These are phyloP conservation scores for Proterorhinus semilunaris DNA, from an alignment of 2,113 vertebrate species.

Conservation along the genomic window DNA sequence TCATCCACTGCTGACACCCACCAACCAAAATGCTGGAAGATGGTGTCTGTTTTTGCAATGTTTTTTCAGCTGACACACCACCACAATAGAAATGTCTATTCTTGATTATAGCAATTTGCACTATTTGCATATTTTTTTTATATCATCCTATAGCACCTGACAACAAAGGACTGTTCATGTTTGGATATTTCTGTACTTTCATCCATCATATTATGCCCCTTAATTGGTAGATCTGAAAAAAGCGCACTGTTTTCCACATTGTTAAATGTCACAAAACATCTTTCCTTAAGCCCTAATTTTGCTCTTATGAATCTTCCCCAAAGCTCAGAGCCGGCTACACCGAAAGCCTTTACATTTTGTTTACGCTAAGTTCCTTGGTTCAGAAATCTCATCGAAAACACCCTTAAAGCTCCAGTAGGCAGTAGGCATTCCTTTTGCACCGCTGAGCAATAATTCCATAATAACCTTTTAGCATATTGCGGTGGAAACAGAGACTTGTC, in stretches of 20 bases:
- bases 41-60: too few species aligned
- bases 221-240: too few species aligned
- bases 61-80: too few species aligned
- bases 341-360: background rate
- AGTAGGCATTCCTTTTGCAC: conserved; percentile 11
- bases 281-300: background rate
- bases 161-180: too few species aligned
- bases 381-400: conserved; percentile 3
- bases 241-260: conserved; percentile 29
- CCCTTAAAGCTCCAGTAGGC: conserved; percentile 10
- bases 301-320: conserved; percentile 4
- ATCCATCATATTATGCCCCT: too few species aligned
- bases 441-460: conserved; percentile 11
- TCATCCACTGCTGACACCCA: too few species aligned
- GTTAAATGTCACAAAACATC: background rate
- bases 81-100: too few species aligned
- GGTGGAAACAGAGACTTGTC: conserved; percentile 1
- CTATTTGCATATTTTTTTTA: too few species aligned
- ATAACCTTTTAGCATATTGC: conserved; percentile 14
- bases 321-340: conserved; percentile 28
- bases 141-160: too few species aligned
- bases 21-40: too few species aligned
- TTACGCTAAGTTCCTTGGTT: background rate
- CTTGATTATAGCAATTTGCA: too few species aligned
- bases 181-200: too few species aligned